Conservation (phyloP, 2,888 invertebrate species). For the Dyspetes luteomarginatus region DNA sequence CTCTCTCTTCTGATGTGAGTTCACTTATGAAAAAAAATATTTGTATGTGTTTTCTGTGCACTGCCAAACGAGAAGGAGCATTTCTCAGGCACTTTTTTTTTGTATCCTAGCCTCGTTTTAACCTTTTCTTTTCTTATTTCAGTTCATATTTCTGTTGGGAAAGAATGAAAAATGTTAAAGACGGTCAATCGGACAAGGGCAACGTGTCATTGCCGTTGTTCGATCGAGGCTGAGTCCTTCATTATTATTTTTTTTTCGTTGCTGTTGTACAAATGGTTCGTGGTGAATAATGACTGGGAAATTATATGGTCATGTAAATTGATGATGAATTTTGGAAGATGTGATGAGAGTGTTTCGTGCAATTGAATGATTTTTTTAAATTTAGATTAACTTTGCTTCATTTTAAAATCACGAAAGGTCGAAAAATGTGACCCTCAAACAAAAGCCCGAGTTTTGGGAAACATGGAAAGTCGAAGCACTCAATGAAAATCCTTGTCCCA, state of each 20-base stretch:
- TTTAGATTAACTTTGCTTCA: no score
- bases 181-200: conserved; percentile 28
- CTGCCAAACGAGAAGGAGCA: conserved; percentile 15
- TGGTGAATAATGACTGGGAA: no score
- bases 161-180: neutral
- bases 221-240: conserved; percentile 49
- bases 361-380: no score
- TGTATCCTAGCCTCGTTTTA: conserved; percentile 10
- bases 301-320: no score
- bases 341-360: no score
- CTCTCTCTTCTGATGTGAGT: conserved; percentile 22
- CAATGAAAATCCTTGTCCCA: no score
- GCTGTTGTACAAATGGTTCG: no score
- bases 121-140: neutral
- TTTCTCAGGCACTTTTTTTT: conserved; percentile 9
- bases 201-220: conserved; percentile 34
- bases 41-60: neutral
- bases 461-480: no score
- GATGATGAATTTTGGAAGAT: no score
- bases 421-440: no score
- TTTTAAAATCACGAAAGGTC: no score
- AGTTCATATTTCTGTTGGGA: conserved; percentile 15
- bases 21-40: neutral
- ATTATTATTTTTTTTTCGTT: conserved; percentile 1
- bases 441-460: no score